A percentile compares a stretch with the other conserved stretches of the same genome.
phyloP scores from a whole-genome alignment of 1,140 invertebrate species.

The Amphibalanus amphitrite region DNA sequence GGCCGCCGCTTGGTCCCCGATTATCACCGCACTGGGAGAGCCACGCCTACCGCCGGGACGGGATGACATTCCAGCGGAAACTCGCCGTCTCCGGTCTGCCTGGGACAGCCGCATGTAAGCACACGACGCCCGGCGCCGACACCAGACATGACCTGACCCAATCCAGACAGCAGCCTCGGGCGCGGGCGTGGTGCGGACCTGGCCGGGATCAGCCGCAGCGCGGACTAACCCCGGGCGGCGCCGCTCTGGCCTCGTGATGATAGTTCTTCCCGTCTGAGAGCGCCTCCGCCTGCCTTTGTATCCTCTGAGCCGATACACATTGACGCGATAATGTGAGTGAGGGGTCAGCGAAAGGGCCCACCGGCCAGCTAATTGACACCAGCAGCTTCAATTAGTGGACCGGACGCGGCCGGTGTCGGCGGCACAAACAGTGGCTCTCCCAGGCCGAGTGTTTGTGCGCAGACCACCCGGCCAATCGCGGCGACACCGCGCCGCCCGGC shows the following conservation, averaged over 20 bases:
- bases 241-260: background rate
- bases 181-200: too few relatives aligned
- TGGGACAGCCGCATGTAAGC: too few relatives aligned
- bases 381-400: background rate
- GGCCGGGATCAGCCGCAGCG: too few relatives aligned
- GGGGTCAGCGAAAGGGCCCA: background rate
- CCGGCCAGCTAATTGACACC: background rate
- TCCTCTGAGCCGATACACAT: background rate
- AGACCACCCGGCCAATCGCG: background rate
- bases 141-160: too few relatives aligned
- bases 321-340: background rate
- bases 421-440: background rate
- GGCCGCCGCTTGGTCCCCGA: background rate
- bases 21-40: background rate
- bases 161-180: too few relatives aligned
- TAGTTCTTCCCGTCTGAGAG: background rate
- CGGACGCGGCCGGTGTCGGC: too few relatives aligned
- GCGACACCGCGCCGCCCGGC: background rate
- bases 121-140: too few relatives aligned
- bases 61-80: background rate
- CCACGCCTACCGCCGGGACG: too few relatives aligned
- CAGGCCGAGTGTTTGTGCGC: background rate
- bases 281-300: background rate
- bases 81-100: too few relatives aligned
- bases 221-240: too few relatives aligned